Conservation (phyloP, 2,888 invertebrate species). For the Balanococcus diminutus region DNA sequence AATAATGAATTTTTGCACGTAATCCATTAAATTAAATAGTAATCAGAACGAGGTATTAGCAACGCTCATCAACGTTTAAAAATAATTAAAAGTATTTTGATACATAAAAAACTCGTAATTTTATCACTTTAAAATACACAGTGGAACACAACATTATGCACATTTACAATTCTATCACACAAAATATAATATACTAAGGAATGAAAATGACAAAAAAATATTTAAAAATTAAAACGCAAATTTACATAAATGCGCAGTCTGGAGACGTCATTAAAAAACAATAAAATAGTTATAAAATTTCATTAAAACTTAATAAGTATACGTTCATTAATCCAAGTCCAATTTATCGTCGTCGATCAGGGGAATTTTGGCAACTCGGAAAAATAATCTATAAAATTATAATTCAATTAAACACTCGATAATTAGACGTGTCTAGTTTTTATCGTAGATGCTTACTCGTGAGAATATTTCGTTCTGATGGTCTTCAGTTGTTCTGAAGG, state of each 20-base stretch:
- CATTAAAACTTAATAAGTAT: not conserved
- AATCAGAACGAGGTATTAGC: not conserved
- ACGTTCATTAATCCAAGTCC: not conserved
- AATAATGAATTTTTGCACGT: not conserved
- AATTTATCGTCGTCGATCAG: constrained; percentile 62
- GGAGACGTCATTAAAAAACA: not conserved
- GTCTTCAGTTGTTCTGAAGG: constrained; percentile 79
- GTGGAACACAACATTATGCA: not conserved
- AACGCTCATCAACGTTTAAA: not conserved
- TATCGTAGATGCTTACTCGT: constrained; percentile 72
- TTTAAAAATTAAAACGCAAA: constrained; percentile 19
- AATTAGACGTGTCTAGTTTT: not conserved
- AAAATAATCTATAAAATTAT: constrained; percentile 73
- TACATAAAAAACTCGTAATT: constrained; percentile 1
- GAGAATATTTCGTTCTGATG: constrained; percentile 90
- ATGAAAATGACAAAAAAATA: not conserved
- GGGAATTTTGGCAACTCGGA: constrained; percentile 86
- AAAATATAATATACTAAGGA: not conserved
- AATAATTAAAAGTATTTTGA: constrained; percentile 20
- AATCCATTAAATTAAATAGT: not conserved
- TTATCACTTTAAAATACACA: not conserved
- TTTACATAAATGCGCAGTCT: constrained; percentile 33
- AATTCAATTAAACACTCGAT: not conserved
- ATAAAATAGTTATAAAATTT: constrained; percentile 9
- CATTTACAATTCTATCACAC: not conserved